Base-by-base conservation (phyloP, 2,797 vertebrate genomes). In the Chloroceryle inda region DNA sequence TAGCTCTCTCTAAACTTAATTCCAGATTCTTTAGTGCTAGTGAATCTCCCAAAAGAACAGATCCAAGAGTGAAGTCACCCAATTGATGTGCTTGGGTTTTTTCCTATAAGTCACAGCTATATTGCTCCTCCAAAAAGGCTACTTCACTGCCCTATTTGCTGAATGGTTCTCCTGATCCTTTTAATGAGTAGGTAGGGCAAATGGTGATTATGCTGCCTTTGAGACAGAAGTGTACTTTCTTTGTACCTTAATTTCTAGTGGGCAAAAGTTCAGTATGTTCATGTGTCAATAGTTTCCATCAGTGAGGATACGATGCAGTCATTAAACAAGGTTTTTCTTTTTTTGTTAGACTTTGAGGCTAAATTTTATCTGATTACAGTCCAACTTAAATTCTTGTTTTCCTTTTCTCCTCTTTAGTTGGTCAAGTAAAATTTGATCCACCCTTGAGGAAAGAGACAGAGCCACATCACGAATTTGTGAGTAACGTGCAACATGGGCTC, bases 351-450 rank as follows among this genome's bases (percentile, higher is more conserved):
- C 13, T 61, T 93, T 55, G 62, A 29, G 84, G 24, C 12, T 35
- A n/a, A 76, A n/a, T 73, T 75, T 74, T 78, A 24, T 62, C 42
- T 77, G 55, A 78, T 27, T 80, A 19, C 10, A 73, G 17, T 47
- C 5, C 8, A 91, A 62, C 21, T 76, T 73, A 58, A 66, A 44
- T 71, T 71, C 20, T 84, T 85, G 20, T 64, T 87, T 92, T 95
- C 23, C 9, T 89, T 93, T 56, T 91, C 72, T 90, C 74, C 72
- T 94, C 49, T 94, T 66, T 87, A 99, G 99, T 99, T 97, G 99
- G 99, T 89, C 99, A 99, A 98, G 99, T 99, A 95, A 99, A 99
- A 98, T 99, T 99, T 96, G 99, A 99, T 97, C 99, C 99, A 86
- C 99, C 99, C 1, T 96, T 99, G 98, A 98, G 99, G 94, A 99